phyloP scores from a whole-genome alignment of 1,140 invertebrate species.

The Ylistrum balloti region DNA sequence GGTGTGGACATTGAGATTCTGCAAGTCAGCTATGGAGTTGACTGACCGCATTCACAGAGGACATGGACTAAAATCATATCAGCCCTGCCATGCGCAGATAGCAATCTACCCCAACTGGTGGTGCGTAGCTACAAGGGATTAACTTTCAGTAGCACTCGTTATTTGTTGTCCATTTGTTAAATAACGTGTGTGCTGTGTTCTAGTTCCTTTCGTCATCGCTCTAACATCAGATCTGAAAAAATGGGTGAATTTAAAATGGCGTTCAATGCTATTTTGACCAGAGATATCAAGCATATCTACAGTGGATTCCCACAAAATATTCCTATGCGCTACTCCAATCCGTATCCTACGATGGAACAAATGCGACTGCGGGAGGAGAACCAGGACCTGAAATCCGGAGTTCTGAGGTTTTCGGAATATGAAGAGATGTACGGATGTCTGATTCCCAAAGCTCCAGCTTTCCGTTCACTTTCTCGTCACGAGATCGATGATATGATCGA shows the following conservation, averaged over 20 bases:
- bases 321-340: slow-evolving; percentile 61
- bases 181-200: background rate
- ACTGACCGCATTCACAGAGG: background rate
- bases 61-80: background rate
- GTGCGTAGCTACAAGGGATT: background rate
- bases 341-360: slow-evolving; percentile 75
- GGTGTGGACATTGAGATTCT: background rate
- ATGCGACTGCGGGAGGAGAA: slow-evolving; percentile 69
- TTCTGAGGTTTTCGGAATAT: slow-evolving; percentile 73
- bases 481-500: slow-evolving; percentile 69
- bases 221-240: background rate
- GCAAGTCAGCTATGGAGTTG: background rate
- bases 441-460: slow-evolving; percentile 74
- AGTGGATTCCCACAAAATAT: slow-evolving; percentile 70
- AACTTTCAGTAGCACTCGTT: background rate
- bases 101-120: background rate
- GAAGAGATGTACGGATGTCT: slow-evolving; percentile 71
- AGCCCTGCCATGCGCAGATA: slow-evolving; percentile 36
- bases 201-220: background rate
- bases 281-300: slow-evolving; percentile 76
- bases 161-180: background rate
- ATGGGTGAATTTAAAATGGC: slow-evolving; percentile 73
- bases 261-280: slow-evolving; percentile 70
- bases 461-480: slow-evolving; percentile 71
- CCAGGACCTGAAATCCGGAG: slow-evolving; percentile 69